These are phyloP conservation scores for Phaedon cochleariae DNA, from an alignment of 2,888 invertebrate genomes.

Conservation along the genomic window DNA sequence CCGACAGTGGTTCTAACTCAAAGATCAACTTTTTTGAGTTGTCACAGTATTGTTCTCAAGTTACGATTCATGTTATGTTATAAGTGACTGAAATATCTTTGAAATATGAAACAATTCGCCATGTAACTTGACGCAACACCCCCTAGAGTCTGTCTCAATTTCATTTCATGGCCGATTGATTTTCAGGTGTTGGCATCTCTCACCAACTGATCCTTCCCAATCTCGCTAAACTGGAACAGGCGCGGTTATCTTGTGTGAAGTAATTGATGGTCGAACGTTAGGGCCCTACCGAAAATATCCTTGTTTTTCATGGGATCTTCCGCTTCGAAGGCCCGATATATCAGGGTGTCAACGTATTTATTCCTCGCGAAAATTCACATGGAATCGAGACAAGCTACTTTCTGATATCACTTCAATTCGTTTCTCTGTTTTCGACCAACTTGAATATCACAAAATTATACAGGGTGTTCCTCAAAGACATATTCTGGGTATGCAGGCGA, in stretches of 20 bases:
- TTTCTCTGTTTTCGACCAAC: not conserved
- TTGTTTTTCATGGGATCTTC: not conserved
- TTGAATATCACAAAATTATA: too few relatives aligned
- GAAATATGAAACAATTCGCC: too few relatives aligned
- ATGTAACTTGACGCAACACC: constrained; percentile 5
- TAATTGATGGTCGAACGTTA: constrained; percentile 14
- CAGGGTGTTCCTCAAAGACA: too few relatives aligned
- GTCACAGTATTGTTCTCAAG: too few relatives aligned
- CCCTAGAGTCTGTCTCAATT: constrained; percentile 25
- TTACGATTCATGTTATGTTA: too few relatives aligned
- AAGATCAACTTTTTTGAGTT: too few relatives aligned
- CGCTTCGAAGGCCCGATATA: not conserved
- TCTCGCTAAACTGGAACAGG: constrained; percentile 25
- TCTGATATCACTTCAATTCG: not conserved
- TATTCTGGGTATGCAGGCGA: too few relatives aligned
- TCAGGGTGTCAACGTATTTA: not conserved
- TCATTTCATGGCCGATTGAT: constrained; percentile 32
- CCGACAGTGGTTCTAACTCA: too few relatives aligned
- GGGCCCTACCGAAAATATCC: not conserved
- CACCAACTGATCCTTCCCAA: constrained; percentile 33
- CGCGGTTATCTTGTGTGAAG: constrained; percentile 19
- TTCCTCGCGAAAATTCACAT: too few relatives aligned
- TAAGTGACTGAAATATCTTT: too few relatives aligned
- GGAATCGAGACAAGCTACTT: constrained; percentile 5
- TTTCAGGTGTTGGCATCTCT: constrained; percentile 34